Evolutionary conservation across 2,113 vertebrate genomes (phyloP).

Genomic region (Sinocyclocheilus maitianheensis): DNA sequence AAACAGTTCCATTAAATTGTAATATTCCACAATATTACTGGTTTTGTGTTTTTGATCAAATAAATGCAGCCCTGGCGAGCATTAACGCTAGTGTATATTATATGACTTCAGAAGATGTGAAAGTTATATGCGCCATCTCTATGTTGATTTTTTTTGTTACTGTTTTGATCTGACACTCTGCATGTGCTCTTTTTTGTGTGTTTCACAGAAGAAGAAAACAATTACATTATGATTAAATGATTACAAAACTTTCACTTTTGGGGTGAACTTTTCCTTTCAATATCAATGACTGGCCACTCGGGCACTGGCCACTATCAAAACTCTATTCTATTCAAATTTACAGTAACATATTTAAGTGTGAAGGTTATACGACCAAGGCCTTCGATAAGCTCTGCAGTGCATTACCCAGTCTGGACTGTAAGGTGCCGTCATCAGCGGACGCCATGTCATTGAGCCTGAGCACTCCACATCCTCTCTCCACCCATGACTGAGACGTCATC

Average conservation of each 20-base stretch:
- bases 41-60: no score
- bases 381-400: neutral
- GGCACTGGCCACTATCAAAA: neutral
- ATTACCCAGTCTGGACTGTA: slow-evolving; percentile 86
- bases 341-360: neutral
- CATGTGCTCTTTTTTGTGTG: neutral
- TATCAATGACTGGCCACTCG: neutral
- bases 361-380: neutral
- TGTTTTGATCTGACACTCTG: neutral
- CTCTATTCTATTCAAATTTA: neutral
- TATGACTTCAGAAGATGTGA: no score
- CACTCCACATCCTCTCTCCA: slow-evolving; percentile 85
- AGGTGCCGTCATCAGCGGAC: slow-evolving; percentile 79
- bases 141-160: no score
- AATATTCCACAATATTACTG: no score
- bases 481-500: slow-evolving; percentile 85
- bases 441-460: slow-evolving; percentile 89
- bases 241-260: neutral
- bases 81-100: no score
- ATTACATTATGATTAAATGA: neutral
- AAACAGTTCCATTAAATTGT: no score
- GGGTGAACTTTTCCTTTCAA: neutral
- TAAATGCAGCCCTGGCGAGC: no score
- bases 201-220: neutral
- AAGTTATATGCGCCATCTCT: no score